Evolutionary conservation across 2,888 invertebrate genomes (phyloP).

Genomic region (Caenorhabditis afra): DNA sequence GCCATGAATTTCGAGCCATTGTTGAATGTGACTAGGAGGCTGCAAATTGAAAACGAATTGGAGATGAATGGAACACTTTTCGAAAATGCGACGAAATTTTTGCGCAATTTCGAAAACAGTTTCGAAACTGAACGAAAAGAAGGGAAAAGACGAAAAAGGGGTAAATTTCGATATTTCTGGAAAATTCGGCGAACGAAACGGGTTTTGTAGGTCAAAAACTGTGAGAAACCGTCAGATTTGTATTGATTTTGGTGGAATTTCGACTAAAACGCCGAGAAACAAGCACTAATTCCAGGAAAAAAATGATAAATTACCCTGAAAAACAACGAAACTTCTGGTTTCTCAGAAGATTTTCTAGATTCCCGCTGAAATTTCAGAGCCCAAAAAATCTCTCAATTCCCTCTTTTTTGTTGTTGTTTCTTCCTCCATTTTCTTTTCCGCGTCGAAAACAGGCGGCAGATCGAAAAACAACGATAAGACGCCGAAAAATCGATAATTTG

Average conservation of each 20-base stretch:
- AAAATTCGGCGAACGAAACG: no score
- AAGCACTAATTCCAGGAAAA: no score
- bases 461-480: no score
- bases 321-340: no score
- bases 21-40: no score
- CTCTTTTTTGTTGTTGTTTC: no score
- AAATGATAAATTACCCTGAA: not conserved
- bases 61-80: not conserved
- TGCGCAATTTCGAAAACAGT: not conserved
- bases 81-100: not conserved
- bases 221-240: no score
- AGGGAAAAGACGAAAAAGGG: not conserved
- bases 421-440: no score
- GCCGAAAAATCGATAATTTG: constrained; percentile 27
- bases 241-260: no score
- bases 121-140: not conserved
- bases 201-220: no score
- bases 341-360: not conserved
- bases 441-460: no score
- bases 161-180: not conserved
- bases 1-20: constrained; percentile 1
- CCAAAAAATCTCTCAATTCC: not conserved
- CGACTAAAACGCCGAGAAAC: no score
- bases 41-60: not conserved
- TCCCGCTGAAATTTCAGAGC: not conserved